These are phyloP conservation scores for Notospermus geniculatus DNA, from an alignment of 1,140 invertebrate genomes.

Conservation along the genomic window DNA sequence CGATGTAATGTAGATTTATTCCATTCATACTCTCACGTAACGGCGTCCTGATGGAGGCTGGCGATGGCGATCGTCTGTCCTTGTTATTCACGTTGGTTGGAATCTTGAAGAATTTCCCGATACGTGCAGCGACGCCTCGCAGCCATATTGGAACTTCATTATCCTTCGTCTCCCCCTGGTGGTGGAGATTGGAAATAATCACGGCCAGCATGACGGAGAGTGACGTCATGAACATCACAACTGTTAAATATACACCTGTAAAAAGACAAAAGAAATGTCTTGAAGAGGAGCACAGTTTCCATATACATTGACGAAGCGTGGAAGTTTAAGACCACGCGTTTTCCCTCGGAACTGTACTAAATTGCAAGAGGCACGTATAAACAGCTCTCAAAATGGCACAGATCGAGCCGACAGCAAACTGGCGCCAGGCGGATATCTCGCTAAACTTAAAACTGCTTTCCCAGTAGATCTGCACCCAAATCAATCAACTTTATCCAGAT, in stretches of 20 bases:
- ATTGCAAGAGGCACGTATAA: no score
- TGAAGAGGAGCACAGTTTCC: no score
- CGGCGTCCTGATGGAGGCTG: background rate
- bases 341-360: no score
- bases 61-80: background rate
- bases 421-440: no score
- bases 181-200: constrained; percentile 34
- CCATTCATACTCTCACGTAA: background rate
- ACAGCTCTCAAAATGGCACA: no score
- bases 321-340: no score
- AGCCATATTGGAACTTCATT: background rate
- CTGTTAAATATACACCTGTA: constrained; percentile 37
- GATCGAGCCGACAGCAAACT: no score
- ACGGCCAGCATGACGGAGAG: constrained; percentile 59
- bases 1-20: background rate
- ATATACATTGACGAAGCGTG: no score
- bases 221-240: constrained; percentile 55
- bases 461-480: no score
- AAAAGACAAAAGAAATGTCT: background rate
- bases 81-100: background rate
- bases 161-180: constrained; percentile 9
- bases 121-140: constrained; percentile 1
- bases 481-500: background rate
- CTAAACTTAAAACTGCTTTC: no score
- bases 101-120: background rate